Percentiles rank a stretch among this genome's conserved stretches.
phyloP scores from a whole-genome alignment of 2,113 vertebrate species.

The Otis tarda region DNA sequence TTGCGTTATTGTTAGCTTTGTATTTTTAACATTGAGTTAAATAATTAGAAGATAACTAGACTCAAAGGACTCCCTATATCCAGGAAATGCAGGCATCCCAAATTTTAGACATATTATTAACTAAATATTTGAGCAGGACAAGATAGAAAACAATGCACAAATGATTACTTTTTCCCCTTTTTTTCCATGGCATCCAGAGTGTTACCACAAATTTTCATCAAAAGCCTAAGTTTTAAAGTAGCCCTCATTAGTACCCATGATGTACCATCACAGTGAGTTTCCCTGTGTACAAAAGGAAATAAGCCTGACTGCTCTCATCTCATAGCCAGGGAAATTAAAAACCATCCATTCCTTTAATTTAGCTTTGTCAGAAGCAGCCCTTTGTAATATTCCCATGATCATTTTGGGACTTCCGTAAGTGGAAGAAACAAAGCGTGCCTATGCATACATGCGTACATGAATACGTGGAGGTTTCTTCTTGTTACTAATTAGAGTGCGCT shows the following conservation, averaged over 20 bases:
- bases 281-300: neutral
- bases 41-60: neutral
- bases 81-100: neutral
- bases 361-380: neutral
- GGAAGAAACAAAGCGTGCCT: neutral
- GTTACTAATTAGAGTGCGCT: neutral
- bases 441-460: fast-evolving
- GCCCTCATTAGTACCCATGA: neutral
- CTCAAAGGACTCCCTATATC: neutral
- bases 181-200: neutral
- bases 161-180: neutral
- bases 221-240: neutral
- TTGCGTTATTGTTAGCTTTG: neutral
- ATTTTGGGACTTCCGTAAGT: neutral
- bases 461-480: fast-evolving
- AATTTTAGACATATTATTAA: neutral
- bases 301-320: neutral
- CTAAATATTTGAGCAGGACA: neutral
- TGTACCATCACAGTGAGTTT: neutral
- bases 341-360: neutral
- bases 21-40: neutral
- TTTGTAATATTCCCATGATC: neutral
- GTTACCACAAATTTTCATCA: neutral
- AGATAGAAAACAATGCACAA: neutral
- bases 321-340: neutral